Conservation (phyloP, 92 coral and sea anemone species). For the Pocillopora grandis region DNA sequence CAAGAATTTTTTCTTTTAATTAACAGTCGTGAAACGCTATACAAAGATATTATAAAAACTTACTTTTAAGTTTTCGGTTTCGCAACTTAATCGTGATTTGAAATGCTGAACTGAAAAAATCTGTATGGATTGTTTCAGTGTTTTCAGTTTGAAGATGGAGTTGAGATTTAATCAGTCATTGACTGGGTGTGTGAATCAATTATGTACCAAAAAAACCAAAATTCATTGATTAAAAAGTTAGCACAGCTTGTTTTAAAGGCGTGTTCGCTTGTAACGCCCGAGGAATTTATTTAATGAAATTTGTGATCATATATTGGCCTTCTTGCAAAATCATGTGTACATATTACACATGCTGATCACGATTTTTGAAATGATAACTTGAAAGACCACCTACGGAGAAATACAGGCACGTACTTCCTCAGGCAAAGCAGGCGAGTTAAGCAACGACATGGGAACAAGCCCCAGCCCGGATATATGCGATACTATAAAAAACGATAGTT, state of each 20-base stretch:
- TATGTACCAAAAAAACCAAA: not conserved
- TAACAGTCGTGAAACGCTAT: not conserved
- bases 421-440: slow-evolving; percentile 1
- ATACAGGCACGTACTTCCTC: slow-evolving; percentile 18
- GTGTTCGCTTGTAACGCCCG: not conserved
- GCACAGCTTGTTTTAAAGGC: not conserved
- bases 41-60: not conserved
- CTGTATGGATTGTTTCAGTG: no score
- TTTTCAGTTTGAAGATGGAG: not conserved
- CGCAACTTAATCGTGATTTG: no score
- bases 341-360: not conserved
- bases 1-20: not conserved
- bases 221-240: not conserved
- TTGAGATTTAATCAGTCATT: not conserved
- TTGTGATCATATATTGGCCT: not conserved
- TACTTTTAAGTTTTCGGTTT: not conserved
- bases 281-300: no score
- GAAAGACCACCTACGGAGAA: slow-evolving; percentile 18
- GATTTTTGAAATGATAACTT: slow-evolving; percentile 40
- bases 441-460: not conserved
- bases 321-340: slow-evolving; percentile 5
- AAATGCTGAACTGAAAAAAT: no score
- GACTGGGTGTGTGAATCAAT: not conserved
- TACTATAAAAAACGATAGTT: not conserved
- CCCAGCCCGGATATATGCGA: not conserved